Evolutionary conservation across 2,113 vertebrate species (phyloP).

Genomic region (Dascyllus trimaculatus): DNA sequence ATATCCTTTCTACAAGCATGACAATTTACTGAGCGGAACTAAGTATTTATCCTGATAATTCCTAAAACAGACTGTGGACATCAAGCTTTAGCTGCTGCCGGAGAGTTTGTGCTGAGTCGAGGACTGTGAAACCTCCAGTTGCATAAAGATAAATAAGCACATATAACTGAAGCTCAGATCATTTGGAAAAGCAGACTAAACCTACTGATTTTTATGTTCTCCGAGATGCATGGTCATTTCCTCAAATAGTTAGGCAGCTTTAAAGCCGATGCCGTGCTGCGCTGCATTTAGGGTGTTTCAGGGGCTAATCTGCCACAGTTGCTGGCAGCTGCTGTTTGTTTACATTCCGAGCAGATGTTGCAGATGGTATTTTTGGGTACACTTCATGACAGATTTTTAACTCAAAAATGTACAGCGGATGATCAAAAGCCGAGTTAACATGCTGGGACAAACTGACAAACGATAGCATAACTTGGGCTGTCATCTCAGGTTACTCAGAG

Average conservation of each 20-base stretch:
- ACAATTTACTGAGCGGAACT: slow-evolving; percentile 24
- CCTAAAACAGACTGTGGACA: slow-evolving; percentile 13
- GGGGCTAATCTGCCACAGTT: slow-evolving; percentile 38
- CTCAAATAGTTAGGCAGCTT: slow-evolving; percentile 8
- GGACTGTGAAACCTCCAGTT: slow-evolving; percentile 37
- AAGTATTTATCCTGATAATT: slow-evolving; percentile 15
- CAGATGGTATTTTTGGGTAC: slow-evolving; percentile 38
- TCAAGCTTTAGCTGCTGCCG: not conserved
- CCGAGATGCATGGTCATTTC: not conserved
- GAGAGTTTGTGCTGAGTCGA: slow-evolving; percentile 4
- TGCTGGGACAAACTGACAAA: slow-evolving; percentile 46
- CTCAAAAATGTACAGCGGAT: slow-evolving; percentile 29
- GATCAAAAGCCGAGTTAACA: slow-evolving; percentile 43
- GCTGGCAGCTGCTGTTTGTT: slow-evolving; percentile 50
- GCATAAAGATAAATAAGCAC: slow-evolving; percentile 3
- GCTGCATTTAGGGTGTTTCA: slow-evolving; percentile 36
- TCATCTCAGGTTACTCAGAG: slow-evolving; percentile 35
- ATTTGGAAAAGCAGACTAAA: not conserved
- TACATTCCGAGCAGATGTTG: slow-evolving; percentile 51
- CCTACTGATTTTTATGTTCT: not conserved
- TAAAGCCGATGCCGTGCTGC: not conserved
- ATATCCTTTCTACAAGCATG: slow-evolving; percentile 22
- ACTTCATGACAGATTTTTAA: slow-evolving; percentile 35
- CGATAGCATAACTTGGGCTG: slow-evolving; percentile 20
- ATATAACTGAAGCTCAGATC: not conserved